Evolutionary conservation across 2,888 invertebrate species (phyloP).

Genomic region (Caradrina clavipalpis): DNA sequence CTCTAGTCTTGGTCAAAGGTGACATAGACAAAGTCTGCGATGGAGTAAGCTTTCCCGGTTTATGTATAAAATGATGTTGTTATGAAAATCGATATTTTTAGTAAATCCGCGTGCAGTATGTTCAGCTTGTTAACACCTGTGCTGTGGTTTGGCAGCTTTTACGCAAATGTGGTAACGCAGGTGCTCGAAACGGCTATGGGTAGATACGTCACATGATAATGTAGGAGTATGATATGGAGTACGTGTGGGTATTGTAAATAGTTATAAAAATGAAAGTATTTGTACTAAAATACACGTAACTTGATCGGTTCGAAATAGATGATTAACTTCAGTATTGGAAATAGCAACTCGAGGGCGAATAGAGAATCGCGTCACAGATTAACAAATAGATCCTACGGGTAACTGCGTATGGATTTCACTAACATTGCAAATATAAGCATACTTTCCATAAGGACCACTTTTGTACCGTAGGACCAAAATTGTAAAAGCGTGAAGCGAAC

Average conservation of each 20-base stretch:
- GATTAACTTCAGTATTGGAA: background rate
- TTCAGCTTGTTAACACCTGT: slow-evolving; percentile 47
- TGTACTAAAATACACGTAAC: background rate
- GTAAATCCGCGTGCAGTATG: slow-evolving; percentile 29
- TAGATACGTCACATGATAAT: slow-evolving; percentile 10
- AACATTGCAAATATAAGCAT: background rate
- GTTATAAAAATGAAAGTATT: background rate
- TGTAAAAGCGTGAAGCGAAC: background rate
- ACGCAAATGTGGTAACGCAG: slow-evolving; percentile 44
- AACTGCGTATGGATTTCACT: too few relatives aligned
- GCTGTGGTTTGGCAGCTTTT: slow-evolving; percentile 59
- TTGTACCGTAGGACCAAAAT: slow-evolving; percentile 16
- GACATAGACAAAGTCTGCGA: too few relatives aligned
- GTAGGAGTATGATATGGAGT: background rate
- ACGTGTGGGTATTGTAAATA: slow-evolving; percentile 1
- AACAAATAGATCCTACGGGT: too few relatives aligned
- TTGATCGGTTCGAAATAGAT: background rate
- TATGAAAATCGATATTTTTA: slow-evolving; percentile 22
- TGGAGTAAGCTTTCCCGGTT: too few relatives aligned
- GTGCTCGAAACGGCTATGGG: slow-evolving; percentile 16
- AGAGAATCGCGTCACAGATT: too few relatives aligned
- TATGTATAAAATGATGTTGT: too few relatives aligned
- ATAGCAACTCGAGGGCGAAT: too few relatives aligned
- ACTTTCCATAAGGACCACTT: background rate
- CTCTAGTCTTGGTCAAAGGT: too few relatives aligned